Evolutionary conservation across 2,113 vertebrate genomes (phyloP), one percentile per base, ranked within the genome.

Genomic region (Lota lota): DNA sequence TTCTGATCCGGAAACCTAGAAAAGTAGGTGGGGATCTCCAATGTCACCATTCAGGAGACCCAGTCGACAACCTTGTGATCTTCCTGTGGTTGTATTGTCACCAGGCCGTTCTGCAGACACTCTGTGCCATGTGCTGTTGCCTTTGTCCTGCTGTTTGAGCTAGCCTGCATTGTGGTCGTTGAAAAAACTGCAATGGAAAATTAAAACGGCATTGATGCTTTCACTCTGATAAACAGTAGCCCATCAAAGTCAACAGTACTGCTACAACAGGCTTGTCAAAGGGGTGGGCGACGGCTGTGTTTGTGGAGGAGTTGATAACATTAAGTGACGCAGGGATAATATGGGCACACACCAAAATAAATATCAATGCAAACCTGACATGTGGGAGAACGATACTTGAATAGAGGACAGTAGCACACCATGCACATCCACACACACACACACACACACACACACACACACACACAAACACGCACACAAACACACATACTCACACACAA

Each of bases 221-320:
- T 74, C 28, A 20, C 63, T 19, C 70, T 66, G 66, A 69, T 47
- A 21, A 60, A 73, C 16, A 21, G 28, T 22, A 33, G 28, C 16
- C 60, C 51, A 70, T 77, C 66, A 76, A 75, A 64, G 66, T 28
- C 20, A 50, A 22, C 50, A 15, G 65, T 51, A 62, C 10, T 36
- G 36, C 64, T 20, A 54, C 36, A 61, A 40, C 40, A 24, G 19
- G 24, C 61, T 47, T 24, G 19, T 67, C 64, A 64, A 20, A 73
- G 16, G 56, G 56, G 24, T 4, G 4, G 24, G 24, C 4, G 24
- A 28, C 24, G 24, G 24, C 2, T 28, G 24, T 28, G 24, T 28
- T 28, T 28, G 24, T 28, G 24, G 24, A 28, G 24, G 24, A 28
- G 24, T 28, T 28, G 24, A 2, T n/a, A 28, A 2, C 2, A 2